Base-by-base conservation (phyloP, 64 coral and sea anemone genomes). In the Porites lutea region DNA sequence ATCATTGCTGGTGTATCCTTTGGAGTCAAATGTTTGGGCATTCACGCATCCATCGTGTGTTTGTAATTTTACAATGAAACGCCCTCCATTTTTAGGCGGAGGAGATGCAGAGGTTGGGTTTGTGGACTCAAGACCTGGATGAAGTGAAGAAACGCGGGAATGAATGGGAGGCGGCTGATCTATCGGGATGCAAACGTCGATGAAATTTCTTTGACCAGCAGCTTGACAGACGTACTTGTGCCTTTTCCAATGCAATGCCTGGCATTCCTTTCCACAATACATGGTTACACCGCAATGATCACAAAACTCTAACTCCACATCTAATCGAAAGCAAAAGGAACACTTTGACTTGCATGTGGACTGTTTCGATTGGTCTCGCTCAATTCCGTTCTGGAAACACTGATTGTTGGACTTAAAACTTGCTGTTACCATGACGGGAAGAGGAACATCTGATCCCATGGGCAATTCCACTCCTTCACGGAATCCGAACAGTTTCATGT, bases 231-330 rank as follows among this genome's bases (percentile, higher is more conserved):
- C 2, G 15, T 45, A 58, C 62, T 89, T 89, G 87, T 94, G 92
- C 10, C 47, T 81, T 19, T 81, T 55, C 92, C 92, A 94, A 58
- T 94, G 92, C 2, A 48, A 48, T 66, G 16, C 20, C 59, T 94
- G 87, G 46, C 92, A 94, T 65, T 77, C 79, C 52, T 82, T 94
- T 45, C 47, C 61, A 68, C 92, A 94, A 15, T 94, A 94, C n/a
- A 20, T 81, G 20, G 80, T n/a, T 19, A 65, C 73, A 57, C 48
- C 48, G 15, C 92, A 94, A 12, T 54, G 47, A 13, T 81, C 54
- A 59, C 92, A 94, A 48, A 55, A 67, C 22, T 13, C 58, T 19
- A 94, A 94, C 20, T 66, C 19, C 2, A 8, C 9, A 16, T 65
- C 79, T 45, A 5, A 3, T 81, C 55, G 55, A 6, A 81, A 43